Evolutionary conservation across 2,113 vertebrate species (phyloP).

Genomic region (Hirundichthys speculiger): DNA sequence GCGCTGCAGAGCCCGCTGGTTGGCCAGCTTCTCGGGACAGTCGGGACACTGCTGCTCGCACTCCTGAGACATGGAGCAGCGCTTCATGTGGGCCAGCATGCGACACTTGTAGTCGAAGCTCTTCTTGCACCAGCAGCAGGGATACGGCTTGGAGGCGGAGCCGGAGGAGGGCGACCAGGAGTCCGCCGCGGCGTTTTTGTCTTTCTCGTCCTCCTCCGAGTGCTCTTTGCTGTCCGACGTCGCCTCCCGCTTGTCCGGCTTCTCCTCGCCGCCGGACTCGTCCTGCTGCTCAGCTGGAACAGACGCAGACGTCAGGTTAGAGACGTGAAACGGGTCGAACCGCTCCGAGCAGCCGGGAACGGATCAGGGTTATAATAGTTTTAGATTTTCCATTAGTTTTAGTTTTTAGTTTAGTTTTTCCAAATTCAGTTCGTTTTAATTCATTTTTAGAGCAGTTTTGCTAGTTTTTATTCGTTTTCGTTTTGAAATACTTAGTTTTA

Average conservation of each 20-base stretch:
- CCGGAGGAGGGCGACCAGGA: constrained; percentile 24
- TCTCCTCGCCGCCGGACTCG: neutral
- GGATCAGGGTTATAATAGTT: no score
- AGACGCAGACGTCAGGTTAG: neutral
- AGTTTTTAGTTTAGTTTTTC: no score
- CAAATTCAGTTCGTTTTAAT: no score
- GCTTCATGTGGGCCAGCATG: constrained; percentile 83
- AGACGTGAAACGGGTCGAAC: neutral
- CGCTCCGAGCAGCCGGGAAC: no score
- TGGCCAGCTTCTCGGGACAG: constrained; percentile 66
- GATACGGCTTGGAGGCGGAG: constrained; percentile 71
- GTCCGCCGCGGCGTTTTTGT: neutral
- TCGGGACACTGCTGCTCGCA: constrained; percentile 77
- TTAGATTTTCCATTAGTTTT: no score
- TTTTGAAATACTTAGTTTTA: no score
- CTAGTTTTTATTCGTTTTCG: no score
- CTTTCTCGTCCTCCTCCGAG: constrained; percentile 24
- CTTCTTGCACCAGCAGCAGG: constrained; percentile 86
- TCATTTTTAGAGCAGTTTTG: no score
- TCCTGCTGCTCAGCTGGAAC: constrained; percentile 17
- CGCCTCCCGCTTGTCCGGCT: constrained; percentile 11
- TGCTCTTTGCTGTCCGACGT: constrained; percentile 27
- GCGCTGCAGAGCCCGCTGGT: constrained; percentile 79
- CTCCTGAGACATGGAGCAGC: constrained; percentile 79
- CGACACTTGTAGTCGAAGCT: constrained; percentile 87